These are phyloP conservation scores for Cerceris ruficornis DNA, from an alignment of 2,888 invertebrate species.

Conservation along the genomic window DNA sequence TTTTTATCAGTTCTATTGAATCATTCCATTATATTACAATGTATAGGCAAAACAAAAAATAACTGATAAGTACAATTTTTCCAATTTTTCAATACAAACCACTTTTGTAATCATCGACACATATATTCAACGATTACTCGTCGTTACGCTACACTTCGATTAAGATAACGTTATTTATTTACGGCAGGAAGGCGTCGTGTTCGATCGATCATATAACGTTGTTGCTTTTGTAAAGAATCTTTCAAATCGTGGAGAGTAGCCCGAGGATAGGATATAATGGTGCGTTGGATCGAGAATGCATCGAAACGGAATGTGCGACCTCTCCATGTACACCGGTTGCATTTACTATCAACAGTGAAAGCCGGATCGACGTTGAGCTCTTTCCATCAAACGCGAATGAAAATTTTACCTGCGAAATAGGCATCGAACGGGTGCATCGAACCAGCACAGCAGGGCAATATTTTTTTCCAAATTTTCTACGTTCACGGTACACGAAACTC, in stretches of 20 bases:
- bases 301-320: slow-evolving; percentile 17
- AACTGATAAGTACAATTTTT: too few species aligned
- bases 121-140: background rate
- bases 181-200: background rate
- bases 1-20: too few species aligned
- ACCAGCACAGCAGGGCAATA: background rate
- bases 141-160: background rate
- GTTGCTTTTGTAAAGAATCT: slow-evolving; percentile 1
- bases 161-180: background rate
- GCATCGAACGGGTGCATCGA: slow-evolving; percentile 6
- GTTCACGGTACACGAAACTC: slow-evolving; percentile 13
- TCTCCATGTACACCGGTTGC: slow-evolving; percentile 34
- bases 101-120: background rate
- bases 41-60: too few species aligned
- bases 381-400: slow-evolving; percentile 12
- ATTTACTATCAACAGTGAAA: slow-evolving; percentile 50
- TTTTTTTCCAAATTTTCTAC: slow-evolving; percentile 20
- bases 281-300: slow-evolving; percentile 24
- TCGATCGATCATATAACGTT: background rate
- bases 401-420: slow-evolving; percentile 30
- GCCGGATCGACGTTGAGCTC: slow-evolving; percentile 20
- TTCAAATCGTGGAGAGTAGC: slow-evolving; percentile 15
- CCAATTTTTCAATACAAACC: background rate
- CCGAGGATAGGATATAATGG: slow-evolving; percentile 46
- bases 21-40: too few species aligned